Percentiles rank a stretch among this genome's conserved stretches.
Evolutionary conservation across 2,797 vertebrate species (phyloP).

Genomic region (Gambusia yucatana): DNA sequence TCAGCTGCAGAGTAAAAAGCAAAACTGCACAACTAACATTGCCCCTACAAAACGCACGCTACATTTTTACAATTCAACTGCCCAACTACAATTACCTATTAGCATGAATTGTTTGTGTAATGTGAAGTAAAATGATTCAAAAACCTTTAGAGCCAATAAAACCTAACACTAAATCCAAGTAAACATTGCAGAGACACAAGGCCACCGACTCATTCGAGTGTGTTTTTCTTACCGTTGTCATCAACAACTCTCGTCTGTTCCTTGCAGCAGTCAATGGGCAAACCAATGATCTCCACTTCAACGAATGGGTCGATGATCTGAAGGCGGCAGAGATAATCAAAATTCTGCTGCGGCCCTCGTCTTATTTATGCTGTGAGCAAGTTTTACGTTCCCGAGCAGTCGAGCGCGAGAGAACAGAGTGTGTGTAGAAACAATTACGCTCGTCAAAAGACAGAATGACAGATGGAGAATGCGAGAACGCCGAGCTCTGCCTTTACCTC

Average conservation of each 20-base stretch:
- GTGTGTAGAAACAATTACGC: neutral
- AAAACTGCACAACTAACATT: neutral
- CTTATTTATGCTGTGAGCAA: constrained; percentile 12
- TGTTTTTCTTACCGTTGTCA: constrained; percentile 89
- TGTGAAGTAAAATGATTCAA: neutral
- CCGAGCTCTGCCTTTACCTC: constrained; percentile 83
- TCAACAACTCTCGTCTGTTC: constrained; percentile 97
- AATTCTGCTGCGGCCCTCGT: neutral
- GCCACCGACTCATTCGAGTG: neutral
- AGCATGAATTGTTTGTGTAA: neutral
- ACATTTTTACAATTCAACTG: neutral
- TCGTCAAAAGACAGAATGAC: constrained; percentile 11
- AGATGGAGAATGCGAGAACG: constrained; percentile 33
- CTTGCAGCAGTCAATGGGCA: constrained; percentile 96
- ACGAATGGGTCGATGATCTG: constrained; percentile 99
- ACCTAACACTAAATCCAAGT: neutral
- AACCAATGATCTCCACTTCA: constrained; percentile 98
- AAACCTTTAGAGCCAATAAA: neutral
- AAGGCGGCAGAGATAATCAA: constrained; percentile 16
- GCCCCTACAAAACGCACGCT: neutral
- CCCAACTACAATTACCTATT: neutral
- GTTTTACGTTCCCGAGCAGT: constrained; percentile 9
- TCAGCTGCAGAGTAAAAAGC: neutral
- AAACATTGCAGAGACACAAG: neutral
- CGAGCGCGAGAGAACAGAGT: neutral